Base-by-base conservation (phyloP, 2,888 invertebrate species). In the Allygus modestus region DNA sequence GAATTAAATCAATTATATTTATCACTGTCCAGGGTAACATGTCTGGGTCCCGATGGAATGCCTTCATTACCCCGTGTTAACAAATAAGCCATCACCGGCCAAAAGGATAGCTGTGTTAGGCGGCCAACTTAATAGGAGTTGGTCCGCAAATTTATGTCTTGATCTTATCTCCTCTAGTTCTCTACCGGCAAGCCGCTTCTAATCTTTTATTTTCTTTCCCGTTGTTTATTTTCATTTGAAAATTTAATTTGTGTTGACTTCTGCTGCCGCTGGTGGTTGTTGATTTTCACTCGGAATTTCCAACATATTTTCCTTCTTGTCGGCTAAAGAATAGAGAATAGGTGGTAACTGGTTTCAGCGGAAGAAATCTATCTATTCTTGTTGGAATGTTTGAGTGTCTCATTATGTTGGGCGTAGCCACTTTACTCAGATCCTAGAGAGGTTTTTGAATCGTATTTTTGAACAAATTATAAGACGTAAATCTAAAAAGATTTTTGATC, bases 181-280 rank as follows among this genome's bases (percentile, higher is more conserved):
- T 41, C 71, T 41, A 41, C 41, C 37, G 20, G 71, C 71, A 37
- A 20, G 71, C 71, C 71, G 23, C 20, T 37, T 71, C 71, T 41
- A 71, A 71, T 71, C 71, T 71, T 71, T 71, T 71, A 37, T 37
- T 71, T 71, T 41, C 41, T 28, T 71, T 41, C 41, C 41, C 23
- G 11, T 71, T 41, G 71, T 71, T 71, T 71, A 71, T 71, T 37
- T 71, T 33, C 20, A 71, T 71, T 71, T 71, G 41, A 37, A 71
- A 71, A 71, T 71, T 71, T 71, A 71, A 71, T 71, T 71, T 71
- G 71, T 37, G 71, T 71, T 31, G 65, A 65, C 28, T 65, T 28
- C 65, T 31, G 65, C 58, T 58, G 58, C 20, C 58, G 58, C 65
- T 17, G 65, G 15, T 15, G 65, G 65, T 28, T 26, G 28, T 65